Percentiles rank a stretch among this genome's conserved stretches.
phyloP scores from a whole-genome alignment of 2,888 invertebrate genomes.

The Isoperla grammatica region DNA sequence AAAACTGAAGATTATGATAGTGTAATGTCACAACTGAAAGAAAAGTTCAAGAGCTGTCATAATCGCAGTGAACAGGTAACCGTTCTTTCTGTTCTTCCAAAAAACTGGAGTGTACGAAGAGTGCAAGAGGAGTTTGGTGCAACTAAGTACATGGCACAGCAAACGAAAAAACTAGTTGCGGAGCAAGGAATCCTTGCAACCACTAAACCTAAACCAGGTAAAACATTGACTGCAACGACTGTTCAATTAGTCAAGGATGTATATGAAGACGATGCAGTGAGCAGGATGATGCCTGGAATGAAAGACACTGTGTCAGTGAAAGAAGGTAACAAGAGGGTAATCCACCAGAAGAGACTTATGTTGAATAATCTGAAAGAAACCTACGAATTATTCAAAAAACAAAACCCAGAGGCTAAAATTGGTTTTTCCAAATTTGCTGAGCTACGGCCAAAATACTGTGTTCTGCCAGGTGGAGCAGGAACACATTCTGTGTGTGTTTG shows the following conservation, averaged over 20 bases:
- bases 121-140: slow-evolving; percentile 14
- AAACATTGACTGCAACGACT: slow-evolving; percentile 5
- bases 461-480: slow-evolving; percentile 7
- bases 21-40: too few species aligned
- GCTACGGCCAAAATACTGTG: slow-evolving; percentile 14
- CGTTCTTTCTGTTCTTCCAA: neutral
- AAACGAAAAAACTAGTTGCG: slow-evolving; percentile 18
- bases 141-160: slow-evolving; percentile 18
- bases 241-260: slow-evolving; percentile 13
- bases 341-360: neutral
- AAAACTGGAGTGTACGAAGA: slow-evolving; percentile 19
- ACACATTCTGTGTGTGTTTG: slow-evolving; percentile 4
- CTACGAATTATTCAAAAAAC: neutral
- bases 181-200: slow-evolving; percentile 16
- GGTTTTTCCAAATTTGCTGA: slow-evolving; percentile 13
- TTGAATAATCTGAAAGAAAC: slow-evolving; percentile 2
- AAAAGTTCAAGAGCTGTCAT: too few species aligned
- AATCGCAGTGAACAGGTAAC: too few species aligned
- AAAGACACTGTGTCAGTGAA: slow-evolving; percentile 22
- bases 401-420: neutral
- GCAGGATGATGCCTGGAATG: slow-evolving; percentile 23
- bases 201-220: slow-evolving; percentile 21
- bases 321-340: neutral
- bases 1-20: too few species aligned
- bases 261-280: slow-evolving; percentile 24